Base-by-base conservation (phyloP, 2,113 vertebrate genomes). In the Tyrannus savana region DNA sequence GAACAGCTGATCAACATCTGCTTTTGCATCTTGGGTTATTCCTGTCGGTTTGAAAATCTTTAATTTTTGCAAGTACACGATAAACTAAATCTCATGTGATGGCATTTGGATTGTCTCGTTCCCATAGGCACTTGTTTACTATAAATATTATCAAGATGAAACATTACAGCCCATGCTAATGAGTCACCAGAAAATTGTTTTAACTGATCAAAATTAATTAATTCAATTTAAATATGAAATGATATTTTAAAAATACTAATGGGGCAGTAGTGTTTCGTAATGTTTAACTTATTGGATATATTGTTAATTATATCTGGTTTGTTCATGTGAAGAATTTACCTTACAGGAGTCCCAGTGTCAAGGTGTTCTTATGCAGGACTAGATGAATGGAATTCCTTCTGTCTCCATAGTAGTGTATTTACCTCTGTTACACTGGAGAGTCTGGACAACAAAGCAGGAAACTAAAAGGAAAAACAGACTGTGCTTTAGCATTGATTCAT, bases 1-100 rank as follows among this genome's bases (percentile, higher is more conserved):
- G 95, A 94, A 83, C 89, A 91, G 41, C 52, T 86, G 91, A 87
- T 91, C 84, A 93, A 93, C 59, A 92, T 96, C 66, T 91, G 44
- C 41, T 92, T 96, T 96, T 96, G 73, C 76, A 71, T 95, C 37
- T 94, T 79, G 71, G 7, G 14, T 71, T 71, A 46, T 24, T 60
- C 28, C 16, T 39, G 3, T 79, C 52, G 58, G 35, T 80, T 77
- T 92, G 46, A 96, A 96, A 90, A 58, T 79, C 89, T 87, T 96
- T 92, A 77, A 35, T 93, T 97, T 96, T 95, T 93, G 19, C 44
- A 74, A 30, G 31, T 60, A 41, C 0, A 0, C 46, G 41, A 60
- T 33, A 69, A 84, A 74, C 6, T 25, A 13, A 13, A 11, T 74
- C 81, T 87, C 8, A 6, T 68, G 5, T 63, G 3, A 49, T 85